Evolutionary conservation across 2,888 invertebrate species (phyloP).

Genomic region (Leptinotarsa peninsularis): DNA sequence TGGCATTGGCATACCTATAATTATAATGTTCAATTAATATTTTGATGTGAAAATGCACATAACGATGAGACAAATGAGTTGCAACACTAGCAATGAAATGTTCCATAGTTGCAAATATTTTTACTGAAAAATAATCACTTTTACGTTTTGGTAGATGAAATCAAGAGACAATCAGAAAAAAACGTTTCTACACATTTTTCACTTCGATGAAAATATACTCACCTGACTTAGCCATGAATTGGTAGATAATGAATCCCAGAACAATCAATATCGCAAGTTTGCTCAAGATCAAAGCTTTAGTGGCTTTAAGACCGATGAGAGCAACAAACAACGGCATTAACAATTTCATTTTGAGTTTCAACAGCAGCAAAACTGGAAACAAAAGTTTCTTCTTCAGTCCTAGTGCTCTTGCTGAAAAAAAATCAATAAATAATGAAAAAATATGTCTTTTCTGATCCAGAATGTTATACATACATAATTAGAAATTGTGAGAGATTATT

Average conservation of each 20-base stretch:
- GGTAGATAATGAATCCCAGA: conserved; percentile 83
- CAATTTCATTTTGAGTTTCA: conserved; percentile 87
- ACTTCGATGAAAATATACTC: conserved; percentile 47
- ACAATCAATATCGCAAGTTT: conserved; percentile 86
- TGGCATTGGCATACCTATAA: conserved; percentile 68
- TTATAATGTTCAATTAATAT: not conserved
- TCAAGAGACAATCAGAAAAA: not conserved
- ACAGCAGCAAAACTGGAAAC: conserved; percentile 80
- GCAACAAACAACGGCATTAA: conserved; percentile 85
- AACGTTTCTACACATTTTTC: no score
- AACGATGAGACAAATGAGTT: no score
- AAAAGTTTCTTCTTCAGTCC: conserved; percentile 85
- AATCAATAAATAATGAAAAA: not conserved
- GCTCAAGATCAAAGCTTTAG: conserved; percentile 86
- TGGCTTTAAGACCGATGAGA: conserved; percentile 83
- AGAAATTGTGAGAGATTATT: not conserved
- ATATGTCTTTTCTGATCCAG: not conserved
- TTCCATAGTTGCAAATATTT: no score
- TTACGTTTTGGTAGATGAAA: no score
- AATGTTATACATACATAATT: no score
- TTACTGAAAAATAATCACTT: no score
- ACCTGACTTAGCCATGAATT: conserved; percentile 83
- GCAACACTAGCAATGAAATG: no score
- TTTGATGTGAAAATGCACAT: no score
- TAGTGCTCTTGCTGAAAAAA: conserved; percentile 76